A percentile compares a stretch with the other conserved stretches of the same genome.
phyloP scores from a whole-genome alignment of 2,113 vertebrate species.

The Pteruthius melanotis region DNA sequence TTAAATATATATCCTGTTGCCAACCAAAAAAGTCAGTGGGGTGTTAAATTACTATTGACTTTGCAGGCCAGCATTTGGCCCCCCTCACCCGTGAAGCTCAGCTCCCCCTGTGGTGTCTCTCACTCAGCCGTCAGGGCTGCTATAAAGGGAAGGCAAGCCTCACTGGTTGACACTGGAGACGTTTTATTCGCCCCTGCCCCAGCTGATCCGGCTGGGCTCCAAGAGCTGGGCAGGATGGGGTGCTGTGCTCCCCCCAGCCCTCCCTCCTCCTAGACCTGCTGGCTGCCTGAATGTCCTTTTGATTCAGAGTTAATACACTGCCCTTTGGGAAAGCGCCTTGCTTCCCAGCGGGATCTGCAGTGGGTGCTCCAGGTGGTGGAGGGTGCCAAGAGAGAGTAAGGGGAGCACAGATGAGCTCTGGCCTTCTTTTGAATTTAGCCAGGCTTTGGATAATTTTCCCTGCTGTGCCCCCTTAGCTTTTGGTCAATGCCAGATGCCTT shows the following conservation, averaged over 20 bases:
- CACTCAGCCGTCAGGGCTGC: neutral
- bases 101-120: neutral
- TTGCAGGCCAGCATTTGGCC: neutral
- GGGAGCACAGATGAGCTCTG: neutral
- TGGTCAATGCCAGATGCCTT: neutral
- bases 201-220: neutral
- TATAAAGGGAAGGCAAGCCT: conserved; percentile 36
- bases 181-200: neutral
- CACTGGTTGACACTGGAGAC: neutral
- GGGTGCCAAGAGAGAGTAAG: neutral
- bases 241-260: neutral
- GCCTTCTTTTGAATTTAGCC: neutral
- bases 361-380: neutral
- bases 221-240: neutral
- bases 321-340: neutral
- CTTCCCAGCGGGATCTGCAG: neutral
- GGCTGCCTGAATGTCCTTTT: neutral
- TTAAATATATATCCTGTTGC: conserved; percentile 51
- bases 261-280: neutral
- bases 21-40: conserved; percentile 56
- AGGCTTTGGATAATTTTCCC: neutral
- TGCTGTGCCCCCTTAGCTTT: neutral
- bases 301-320: neutral
- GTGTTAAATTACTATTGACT: conserved; percentile 60
- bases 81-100: neutral